Evolutionary conservation across 2,797 vertebrate species (phyloP), one percentile per base, ranked within the genome.

Genomic region (Erithacus rubecula): DNA sequence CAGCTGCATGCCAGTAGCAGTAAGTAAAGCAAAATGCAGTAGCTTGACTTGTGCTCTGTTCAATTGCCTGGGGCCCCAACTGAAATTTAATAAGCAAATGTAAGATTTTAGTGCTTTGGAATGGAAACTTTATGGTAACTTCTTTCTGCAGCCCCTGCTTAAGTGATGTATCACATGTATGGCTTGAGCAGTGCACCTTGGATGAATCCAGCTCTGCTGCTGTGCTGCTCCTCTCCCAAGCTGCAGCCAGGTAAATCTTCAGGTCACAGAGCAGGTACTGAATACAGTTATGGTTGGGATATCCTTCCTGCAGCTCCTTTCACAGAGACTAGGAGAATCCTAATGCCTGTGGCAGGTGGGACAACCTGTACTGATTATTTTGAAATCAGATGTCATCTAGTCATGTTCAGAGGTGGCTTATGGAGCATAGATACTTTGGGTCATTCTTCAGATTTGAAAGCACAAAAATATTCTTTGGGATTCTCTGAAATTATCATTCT

Each of bases 71-170:
- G 62, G 94, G 94, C 67, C 65, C 21, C 68, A 72, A 0, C 47
- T 94, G 92, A 96, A 96, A 96, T 94, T 95, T 95, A 94, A 96
- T 94, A 95, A 91, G 94, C 52, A 94, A 96, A 93, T 91, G 41
- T 88, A 94, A 96, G 91, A 83, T 90, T 96, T 95, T 94, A 95
- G 91, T 87, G 89, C 80, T 88, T 79, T 79, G 87, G 91, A 88
- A 95, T 95, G 94, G 93, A 88, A 95, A 90, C 41, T 91, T 91
- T 58, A 84, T 37, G 41, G 80, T 56, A 78, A 84, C 43, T 68
- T 76, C 74, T 94, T 91, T 88, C 59, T 84, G 74, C 59, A 79
- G 63, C 52, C 24, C 29, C 59, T n/a, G 90, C 95, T 82, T 15
- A 83, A 91, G 83, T 16, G 55, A 56, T 53, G 63, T 39, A 39